Evolutionary conservation across 2,797 vertebrate species (phyloP), one percentile per base, ranked within the genome.

Genomic region (Gila robusta): DNA sequence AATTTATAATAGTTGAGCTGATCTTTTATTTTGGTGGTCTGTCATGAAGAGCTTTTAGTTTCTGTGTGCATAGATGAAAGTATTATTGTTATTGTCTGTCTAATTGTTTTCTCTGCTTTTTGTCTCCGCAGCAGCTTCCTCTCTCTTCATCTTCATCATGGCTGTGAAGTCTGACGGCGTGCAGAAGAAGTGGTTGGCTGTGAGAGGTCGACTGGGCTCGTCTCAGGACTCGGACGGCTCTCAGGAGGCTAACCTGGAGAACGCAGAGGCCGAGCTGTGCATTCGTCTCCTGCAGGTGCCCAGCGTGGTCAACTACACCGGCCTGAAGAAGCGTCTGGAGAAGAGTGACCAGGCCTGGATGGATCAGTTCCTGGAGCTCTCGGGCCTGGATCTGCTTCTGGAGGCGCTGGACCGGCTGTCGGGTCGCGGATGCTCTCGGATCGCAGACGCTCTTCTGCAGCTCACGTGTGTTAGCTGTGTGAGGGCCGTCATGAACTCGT

Each of bases 401-500:
- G 98, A 99, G 92, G 98, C 98, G 3, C 93, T 99, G 93, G 97
- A 98, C 62, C 95, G 97, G 69, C 96, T 99, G 47, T 99, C 98
- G 0, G 98, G 98, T 2, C 95, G 97, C 2, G 97, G 98, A 0
- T 98, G 98, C 86, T 96, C 97, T 4, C 96, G 97, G 71, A 99
- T 99, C 5, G 93, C 98, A 0, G 98, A 99, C 3, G 97, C 98
- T 28, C 95, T 99, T 35, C 96, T 99, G 81, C 98, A 99, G 93
- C 98, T 99, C 91, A 99, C 98, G 23, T 99, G 98, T 11, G 95
- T 99, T 85, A 98, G 93, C 94, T 99, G 98, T 1, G 98, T 99
- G 81, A 95, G 96, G 0, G 98, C 98, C 0, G 95, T 99, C 73
- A 97, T 99, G 97, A 99, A 99, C 93, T 99, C 98, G 0, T 96